Percentiles rank a stretch among this genome's conserved stretches.
These are phyloP conservation scores for Papilio protenor DNA, from an alignment of 2,888 invertebrate genomes.

Conservation along the genomic window DNA sequence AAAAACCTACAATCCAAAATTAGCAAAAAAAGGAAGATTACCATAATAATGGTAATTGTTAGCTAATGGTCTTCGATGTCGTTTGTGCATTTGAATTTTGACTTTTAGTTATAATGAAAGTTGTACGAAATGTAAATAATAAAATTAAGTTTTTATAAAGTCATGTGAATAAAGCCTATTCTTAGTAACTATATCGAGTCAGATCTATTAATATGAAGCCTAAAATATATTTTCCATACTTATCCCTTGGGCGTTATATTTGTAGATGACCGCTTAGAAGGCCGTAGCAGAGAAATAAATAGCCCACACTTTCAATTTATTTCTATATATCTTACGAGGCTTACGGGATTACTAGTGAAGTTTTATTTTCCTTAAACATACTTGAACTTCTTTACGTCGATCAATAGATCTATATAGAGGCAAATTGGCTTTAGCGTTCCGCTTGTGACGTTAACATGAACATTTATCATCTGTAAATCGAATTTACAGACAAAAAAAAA, in stretches of 20 bases:
- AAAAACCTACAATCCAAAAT: too few species aligned
- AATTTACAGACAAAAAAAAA: too few species aligned
- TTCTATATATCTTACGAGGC: slow-evolving; percentile 6
- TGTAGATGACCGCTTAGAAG: background rate
- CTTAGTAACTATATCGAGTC: background rate
- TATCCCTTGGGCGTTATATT: slow-evolving; percentile 1
- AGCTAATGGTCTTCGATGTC: too few species aligned
- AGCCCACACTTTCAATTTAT: background rate
- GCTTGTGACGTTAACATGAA: too few species aligned
- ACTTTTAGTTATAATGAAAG: too few species aligned
- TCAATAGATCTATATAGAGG: background rate
- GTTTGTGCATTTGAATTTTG: too few species aligned
- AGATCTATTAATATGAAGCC: background rate
- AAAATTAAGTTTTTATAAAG: too few species aligned
- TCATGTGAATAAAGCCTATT: background rate
- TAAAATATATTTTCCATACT: background rate
- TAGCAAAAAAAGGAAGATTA: too few species aligned
- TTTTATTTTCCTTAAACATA: background rate
- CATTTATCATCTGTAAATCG: too few species aligned
- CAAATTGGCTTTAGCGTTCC: too few species aligned
- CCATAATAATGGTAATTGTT: too few species aligned
- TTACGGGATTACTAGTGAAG: background rate
- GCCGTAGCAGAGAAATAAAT: background rate
- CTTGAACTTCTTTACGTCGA: background rate
- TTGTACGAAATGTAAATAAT: too few species aligned